Base-by-base conservation (phyloP, 2,888 invertebrate genomes). In the Caenorhabditis sp. region DNA sequence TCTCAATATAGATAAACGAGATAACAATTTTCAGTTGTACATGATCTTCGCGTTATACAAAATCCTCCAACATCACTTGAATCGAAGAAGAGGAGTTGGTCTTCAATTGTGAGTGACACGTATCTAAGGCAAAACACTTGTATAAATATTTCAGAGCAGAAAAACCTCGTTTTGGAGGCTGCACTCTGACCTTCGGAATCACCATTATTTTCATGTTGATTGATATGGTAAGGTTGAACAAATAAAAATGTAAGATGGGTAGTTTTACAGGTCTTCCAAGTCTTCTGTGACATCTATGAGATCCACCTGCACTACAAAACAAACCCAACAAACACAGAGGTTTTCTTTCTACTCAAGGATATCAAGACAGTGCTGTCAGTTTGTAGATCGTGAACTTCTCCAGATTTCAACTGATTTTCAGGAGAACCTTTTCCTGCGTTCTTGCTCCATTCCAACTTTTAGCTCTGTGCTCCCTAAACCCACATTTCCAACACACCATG, bases 401-500 rank as follows among this genome's bases (percentile, higher is more conserved):
- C n/a, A n/a, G n/a, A n/a, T n/a, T n/a, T n/a, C n/a, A n/a, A n/a
- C n/a, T 19, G 2, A 19, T 54, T 51, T 58, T 58, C 38, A 77
- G 77, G 44, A 26, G 56, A 2, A 69, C 70, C 5, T 47, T 72
- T 0, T 70, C 35, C 54, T 63, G 16, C 28, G 4, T 79, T 5
- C 7, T 70, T 2, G 6, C 56, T 7, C 79, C 79, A 22, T 64
- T 70, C 24, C 70, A 64, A 70, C 38, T 79, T 0, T 58, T 79
- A 0, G 38, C 79, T 5, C 44, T 79, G 0, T 63, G 51, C 26
- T 70, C 79, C 16, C n/a, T 72, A 5, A 61, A 63, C 4, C 54
- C 70, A 0, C 44, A 79, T 35, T 79, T 79, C 22, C 79, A 79
- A 38, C 12, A 26, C 4, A 56, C 79, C 6, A 70, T 79, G 79